These are phyloP conservation scores for Helicolenus hilgendorfi DNA, from an alignment of 2,797 vertebrate species.

Conservation along the genomic window DNA sequence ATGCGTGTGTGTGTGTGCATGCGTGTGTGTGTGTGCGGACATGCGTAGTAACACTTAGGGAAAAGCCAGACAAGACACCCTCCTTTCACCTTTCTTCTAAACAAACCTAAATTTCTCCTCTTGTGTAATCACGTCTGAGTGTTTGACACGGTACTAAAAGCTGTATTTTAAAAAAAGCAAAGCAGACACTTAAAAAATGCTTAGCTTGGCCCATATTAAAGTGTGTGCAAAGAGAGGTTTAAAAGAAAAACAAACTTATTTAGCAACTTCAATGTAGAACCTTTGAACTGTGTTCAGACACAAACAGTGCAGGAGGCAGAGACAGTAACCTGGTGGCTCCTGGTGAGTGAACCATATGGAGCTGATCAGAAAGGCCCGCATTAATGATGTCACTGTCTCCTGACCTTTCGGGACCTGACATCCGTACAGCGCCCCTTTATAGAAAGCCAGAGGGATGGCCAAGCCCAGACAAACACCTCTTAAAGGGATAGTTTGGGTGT, in stretches of 20 bases:
- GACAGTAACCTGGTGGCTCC: constrained; percentile 15
- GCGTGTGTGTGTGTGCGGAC: constrained; percentile 9
- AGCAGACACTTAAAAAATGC: background rate
- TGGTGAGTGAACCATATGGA: constrained; percentile 74
- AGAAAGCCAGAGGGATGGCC: constrained; percentile 66
- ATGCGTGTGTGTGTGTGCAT: background rate
- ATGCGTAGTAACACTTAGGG: background rate
- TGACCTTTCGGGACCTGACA: constrained; percentile 78
- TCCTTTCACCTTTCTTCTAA: constrained; percentile 43
- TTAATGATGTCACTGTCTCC: constrained; percentile 86
- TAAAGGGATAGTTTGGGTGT: background rate
- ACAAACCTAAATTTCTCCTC: constrained; percentile 44
- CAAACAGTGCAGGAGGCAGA: constrained; percentile 5
- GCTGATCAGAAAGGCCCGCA: constrained; percentile 76
- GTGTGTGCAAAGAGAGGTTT: background rate
- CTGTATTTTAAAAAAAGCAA: background rate
- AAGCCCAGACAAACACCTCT: constrained; percentile 23
- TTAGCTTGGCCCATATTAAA: background rate
- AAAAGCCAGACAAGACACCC: constrained; percentile 88
- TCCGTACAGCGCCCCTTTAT: constrained; percentile 73
- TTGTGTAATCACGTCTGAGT: constrained; percentile 57
- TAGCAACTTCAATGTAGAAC: background rate
- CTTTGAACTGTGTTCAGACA: constrained; percentile 1
- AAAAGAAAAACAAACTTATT: background rate
- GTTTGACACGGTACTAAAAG: background rate